A percentile compares a stretch with the other conserved stretches of the same genome.
Conservation (phyloP, 1,140 invertebrate genomes). For the Epicauta chinensis region DNA sequence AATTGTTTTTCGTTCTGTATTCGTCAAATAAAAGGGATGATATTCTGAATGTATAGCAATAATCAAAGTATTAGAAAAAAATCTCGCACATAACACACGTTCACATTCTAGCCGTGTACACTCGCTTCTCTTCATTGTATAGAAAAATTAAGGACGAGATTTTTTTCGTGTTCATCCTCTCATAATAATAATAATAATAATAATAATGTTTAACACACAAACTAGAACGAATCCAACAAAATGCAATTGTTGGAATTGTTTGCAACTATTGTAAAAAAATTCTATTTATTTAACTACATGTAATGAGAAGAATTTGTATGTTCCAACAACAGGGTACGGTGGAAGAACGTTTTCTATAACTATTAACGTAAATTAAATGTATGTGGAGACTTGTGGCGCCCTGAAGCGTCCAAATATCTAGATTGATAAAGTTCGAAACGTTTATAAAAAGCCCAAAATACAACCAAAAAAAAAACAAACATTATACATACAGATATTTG, state of each 20-base stretch:
- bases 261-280: not conserved
- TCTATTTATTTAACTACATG: not conserved
- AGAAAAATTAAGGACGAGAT: too few relatives aligned
- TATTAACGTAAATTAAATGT: too few relatives aligned
- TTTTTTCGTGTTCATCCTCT: too few relatives aligned
- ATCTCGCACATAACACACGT: not conserved
- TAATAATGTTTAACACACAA: too few relatives aligned
- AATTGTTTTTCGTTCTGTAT: too few relatives aligned
- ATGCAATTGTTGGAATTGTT: too few relatives aligned
- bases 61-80: conserved; percentile 10
- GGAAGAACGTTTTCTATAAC: too few relatives aligned
- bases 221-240: too few relatives aligned
- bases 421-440: not conserved
- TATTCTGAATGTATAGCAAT: conserved; percentile 13
- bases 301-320: conserved; percentile 3
- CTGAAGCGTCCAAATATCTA: conserved; percentile 2
- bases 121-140: not conserved
- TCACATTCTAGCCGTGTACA: conserved; percentile 3
- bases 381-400: conserved; percentile 3
- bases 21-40: too few relatives aligned
- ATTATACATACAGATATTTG: too few relatives aligned
- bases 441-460: conserved; percentile 9
- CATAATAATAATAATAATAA: too few relatives aligned
- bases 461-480: not conserved
- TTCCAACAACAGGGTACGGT: conserved; percentile 11